These are phyloP conservation scores for Chrysaora quinquecirrha DNA, from an alignment of 30 jellyfish, hydroid and myxozoan species.

Conservation along the genomic window DNA sequence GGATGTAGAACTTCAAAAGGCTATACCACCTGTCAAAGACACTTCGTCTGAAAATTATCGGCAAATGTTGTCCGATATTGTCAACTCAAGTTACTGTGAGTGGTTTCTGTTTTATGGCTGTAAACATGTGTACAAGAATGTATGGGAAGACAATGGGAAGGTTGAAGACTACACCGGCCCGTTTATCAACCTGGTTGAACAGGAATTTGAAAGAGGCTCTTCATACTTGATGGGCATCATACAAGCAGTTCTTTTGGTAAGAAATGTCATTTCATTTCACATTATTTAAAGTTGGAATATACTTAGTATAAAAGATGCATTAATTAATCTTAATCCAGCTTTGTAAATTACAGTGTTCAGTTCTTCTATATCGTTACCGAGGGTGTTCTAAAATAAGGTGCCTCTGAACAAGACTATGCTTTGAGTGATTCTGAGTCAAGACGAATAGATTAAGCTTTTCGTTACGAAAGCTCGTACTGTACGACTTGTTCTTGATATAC, in stretches of 20 bases:
- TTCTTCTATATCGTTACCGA: no score
- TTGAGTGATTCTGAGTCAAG: no score
- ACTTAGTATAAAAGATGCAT: no score
- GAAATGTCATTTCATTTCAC: background rate
- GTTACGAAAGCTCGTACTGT: no score
- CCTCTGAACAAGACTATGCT: no score
- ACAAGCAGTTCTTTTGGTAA: conserved; percentile 12
- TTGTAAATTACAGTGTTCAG: no score
- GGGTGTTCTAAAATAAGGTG: no score
- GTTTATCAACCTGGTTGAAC: background rate
- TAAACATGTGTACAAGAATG: background rate
- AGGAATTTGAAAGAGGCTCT: conserved; percentile 1
- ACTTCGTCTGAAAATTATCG: background rate
- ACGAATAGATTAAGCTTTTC: no score
- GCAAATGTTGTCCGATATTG: background rate
- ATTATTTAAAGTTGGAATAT: no score
- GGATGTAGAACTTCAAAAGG: background rate
- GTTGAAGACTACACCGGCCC: background rate
- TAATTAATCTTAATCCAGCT: no score
- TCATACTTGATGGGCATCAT: conserved; percentile 5
- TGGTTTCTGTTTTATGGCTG: conserved; percentile 6
- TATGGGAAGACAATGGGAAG: conserved; percentile 1
- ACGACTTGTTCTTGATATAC: no score
- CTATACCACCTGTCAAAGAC: background rate
- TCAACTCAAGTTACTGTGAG: conserved; percentile 4